These are phyloP conservation scores for Cynopterus sphinx DNA, from an alignment of 2,797 vertebrate genomes.

Conservation along the genomic window DNA sequence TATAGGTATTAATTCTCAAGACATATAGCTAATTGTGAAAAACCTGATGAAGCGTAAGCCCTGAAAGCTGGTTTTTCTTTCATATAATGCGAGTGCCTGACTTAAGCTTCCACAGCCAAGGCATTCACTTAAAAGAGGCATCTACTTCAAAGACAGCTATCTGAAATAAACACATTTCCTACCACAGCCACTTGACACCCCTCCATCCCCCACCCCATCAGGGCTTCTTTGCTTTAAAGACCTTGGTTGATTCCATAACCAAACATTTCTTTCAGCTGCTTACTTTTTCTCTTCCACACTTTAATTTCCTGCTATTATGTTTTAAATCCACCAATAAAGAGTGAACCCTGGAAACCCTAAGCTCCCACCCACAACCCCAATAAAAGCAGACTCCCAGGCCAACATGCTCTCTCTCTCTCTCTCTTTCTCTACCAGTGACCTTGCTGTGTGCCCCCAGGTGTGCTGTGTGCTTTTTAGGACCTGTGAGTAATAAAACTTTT, in stretches of 20 bases:
- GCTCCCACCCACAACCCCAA: background rate
- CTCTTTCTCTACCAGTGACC: background rate
- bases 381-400: background rate
- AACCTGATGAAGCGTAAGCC: background rate
- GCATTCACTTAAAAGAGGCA: background rate
- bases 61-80: background rate
- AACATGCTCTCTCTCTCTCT: background rate
- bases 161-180: background rate
- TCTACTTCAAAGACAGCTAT: background rate
- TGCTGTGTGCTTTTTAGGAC: background rate
- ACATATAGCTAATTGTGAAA: conserved; percentile 45
- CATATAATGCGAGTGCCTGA: background rate
- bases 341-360: background rate
- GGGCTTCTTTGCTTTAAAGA: background rate
- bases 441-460: background rate
- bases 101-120: background rate
- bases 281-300: background rate
- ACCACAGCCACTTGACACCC: background rate
- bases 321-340: background rate
- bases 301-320: background rate
- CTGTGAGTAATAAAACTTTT: background rate
- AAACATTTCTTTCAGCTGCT: background rate
- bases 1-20: background rate
- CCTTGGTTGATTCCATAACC: background rate
- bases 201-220: background rate